Percentiles rank a stretch among this genome's conserved stretches.
phyloP scores from a whole-genome alignment of 2,888 invertebrate species.

The Phyllotreta striolata region DNA sequence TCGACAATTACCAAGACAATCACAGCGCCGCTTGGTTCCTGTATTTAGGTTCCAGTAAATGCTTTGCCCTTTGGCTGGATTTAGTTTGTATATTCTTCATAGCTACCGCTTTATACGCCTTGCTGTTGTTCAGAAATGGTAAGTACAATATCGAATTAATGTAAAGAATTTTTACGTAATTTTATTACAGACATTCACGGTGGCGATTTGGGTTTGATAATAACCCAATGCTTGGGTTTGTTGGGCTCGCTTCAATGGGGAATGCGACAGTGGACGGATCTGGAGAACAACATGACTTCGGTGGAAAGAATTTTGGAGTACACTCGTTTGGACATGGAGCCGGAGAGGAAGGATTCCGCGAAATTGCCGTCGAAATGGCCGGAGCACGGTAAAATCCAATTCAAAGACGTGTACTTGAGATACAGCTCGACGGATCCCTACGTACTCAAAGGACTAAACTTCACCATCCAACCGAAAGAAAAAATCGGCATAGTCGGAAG shows the following conservation, averaged over 20 bases:
- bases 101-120: conserved; percentile 50
- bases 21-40: conserved; percentile 81
- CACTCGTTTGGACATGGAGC: conserved; percentile 51
- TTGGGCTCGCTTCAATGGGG: conserved; percentile 74
- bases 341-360: conserved; percentile 45
- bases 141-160: conserved; percentile 21
- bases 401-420: conserved; percentile 73
- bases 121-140: conserved; percentile 49
- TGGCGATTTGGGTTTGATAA: conserved; percentile 80
- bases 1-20: conserved; percentile 69
- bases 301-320: conserved; percentile 53
- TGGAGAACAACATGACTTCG: conserved; percentile 66
- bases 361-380: conserved; percentile 76
- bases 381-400: conserved; percentile 71
- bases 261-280: conserved; percentile 86
- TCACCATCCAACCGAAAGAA: conserved; percentile 73
- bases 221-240: conserved; percentile 76
- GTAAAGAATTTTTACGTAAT: neutral
- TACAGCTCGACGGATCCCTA: conserved; percentile 76
- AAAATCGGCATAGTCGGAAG: conserved; percentile 84
- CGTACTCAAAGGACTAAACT: conserved; percentile 76
- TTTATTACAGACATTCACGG: conserved; percentile 65
- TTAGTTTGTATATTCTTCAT: conserved; percentile 72
- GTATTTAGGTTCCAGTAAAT: conserved; percentile 70
- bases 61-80: conserved; percentile 77